These are phyloP conservation scores for Gryllus bimaculatus DNA, from an alignment of 1,140 invertebrate genomes.

Conservation along the genomic window DNA sequence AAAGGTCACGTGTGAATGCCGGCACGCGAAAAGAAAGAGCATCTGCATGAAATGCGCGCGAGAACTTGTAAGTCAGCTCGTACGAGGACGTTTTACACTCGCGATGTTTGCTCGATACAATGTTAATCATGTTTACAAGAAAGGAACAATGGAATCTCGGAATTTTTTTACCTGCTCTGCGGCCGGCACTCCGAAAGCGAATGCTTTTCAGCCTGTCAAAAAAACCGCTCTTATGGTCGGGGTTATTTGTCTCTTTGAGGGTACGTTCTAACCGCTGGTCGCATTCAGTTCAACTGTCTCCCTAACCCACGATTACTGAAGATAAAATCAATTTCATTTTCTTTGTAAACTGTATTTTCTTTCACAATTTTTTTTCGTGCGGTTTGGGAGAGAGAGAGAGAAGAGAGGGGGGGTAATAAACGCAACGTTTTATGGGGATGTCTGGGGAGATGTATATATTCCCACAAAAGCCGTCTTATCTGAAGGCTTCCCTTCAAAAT, in stretches of 20 bases:
- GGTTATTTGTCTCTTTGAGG: background rate
- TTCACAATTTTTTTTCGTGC: background rate
- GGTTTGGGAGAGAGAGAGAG: no score
- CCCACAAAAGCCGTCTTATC: no score
- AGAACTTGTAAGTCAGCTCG: background rate
- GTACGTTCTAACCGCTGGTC: no score
- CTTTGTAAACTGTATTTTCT: background rate
- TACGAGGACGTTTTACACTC: background rate
- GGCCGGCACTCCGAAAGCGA: no score
- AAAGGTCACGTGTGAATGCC: no score
- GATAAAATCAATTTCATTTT: background rate
- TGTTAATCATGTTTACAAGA: constrained; percentile 5
- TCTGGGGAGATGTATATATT: no score
- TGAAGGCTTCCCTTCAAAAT: no score
- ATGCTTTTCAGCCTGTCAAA: background rate
- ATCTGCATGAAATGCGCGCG: no score
- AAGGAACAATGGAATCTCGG: constrained; percentile 1
- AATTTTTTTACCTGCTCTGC: background rate
- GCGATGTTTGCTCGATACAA: background rate
- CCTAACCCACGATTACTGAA: background rate
- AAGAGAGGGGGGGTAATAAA: no score
- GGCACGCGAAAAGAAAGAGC: no score
- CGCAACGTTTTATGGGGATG: no score
- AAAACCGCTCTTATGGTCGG: background rate
- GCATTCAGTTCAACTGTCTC: no score